phyloP scores from a whole-genome alignment of 2,888 invertebrate genomes.

The Tryphoninae sp. region DNA sequence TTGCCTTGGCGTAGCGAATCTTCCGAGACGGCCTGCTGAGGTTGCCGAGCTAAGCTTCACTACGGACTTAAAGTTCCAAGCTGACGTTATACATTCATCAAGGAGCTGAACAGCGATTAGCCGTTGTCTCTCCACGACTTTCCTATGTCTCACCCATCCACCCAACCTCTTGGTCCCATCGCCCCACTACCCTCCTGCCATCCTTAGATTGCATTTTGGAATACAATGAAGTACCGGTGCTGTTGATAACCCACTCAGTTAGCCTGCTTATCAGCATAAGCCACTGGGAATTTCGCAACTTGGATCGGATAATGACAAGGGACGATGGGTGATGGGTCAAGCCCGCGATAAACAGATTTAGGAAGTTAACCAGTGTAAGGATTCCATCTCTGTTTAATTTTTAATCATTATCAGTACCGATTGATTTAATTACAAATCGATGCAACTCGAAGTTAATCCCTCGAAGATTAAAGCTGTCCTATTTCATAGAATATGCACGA shows the following conservation, averaged over 20 bases:
- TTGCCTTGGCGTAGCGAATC: slow-evolving; percentile 36
- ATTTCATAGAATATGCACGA: background rate
- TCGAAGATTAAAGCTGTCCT: too few species aligned
- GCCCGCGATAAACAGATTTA: background rate
- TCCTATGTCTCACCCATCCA: slow-evolving; percentile 17
- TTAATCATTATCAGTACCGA: too few species aligned
- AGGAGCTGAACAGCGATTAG: slow-evolving; percentile 68
- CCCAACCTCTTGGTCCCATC: slow-evolving; percentile 19
- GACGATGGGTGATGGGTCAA: background rate
- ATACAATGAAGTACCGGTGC: slow-evolving; percentile 28
- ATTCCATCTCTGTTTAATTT: too few species aligned
- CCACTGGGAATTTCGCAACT: slow-evolving; percentile 48
- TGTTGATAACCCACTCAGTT: slow-evolving; percentile 65
- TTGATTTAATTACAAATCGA: too few species aligned
- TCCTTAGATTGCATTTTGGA: slow-evolving; percentile 12
- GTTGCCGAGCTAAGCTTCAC: slow-evolving; percentile 60
- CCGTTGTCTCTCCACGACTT: slow-evolving; percentile 59
- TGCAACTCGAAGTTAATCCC: too few species aligned
- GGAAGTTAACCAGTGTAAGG: background rate
- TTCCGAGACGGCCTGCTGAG: slow-evolving; percentile 20
- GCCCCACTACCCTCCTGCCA: slow-evolving; percentile 1
- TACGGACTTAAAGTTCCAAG: slow-evolving; percentile 64
- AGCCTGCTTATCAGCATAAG: slow-evolving; percentile 53
- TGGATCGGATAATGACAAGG: background rate
- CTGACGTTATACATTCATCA: slow-evolving; percentile 66